Conservation (phyloP, 2,113 vertebrate genomes). For the Nothocercus julius region DNA sequence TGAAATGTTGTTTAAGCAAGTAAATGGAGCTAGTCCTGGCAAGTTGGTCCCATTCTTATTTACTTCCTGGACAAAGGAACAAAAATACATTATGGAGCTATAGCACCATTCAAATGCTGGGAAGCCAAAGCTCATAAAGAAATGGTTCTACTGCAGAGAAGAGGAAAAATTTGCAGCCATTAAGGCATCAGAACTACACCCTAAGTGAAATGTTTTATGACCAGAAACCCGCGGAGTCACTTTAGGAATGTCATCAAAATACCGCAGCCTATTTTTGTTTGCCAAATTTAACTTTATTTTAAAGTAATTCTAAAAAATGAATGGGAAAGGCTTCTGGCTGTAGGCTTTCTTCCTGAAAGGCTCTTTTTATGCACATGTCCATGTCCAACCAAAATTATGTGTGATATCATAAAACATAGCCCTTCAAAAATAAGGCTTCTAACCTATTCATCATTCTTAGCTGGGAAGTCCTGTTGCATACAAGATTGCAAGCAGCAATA, state of each 20-base stretch:
- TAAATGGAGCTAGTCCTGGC: neutral
- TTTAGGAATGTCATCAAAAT: conserved; percentile 8
- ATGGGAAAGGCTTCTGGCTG: neutral
- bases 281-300: neutral
- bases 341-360: neutral
- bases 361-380: neutral
- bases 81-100: neutral
- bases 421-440: neutral
- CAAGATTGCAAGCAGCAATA: neutral
- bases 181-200: neutral
- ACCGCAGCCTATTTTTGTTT: neutral
- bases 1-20: conserved; percentile 19
- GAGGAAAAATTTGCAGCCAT: neutral
- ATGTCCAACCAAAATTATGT: neutral
- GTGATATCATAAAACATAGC: neutral
- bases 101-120: neutral
- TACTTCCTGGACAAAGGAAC: conserved; percentile 27
- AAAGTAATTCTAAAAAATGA: neutral
- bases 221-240: neutral
- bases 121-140: neutral
- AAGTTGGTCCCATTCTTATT: conserved; percentile 13
- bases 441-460: neutral
- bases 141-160: neutral
- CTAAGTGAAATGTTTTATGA: neutral
- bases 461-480: neutral